A percentile compares a stretch with the other conserved stretches of the same genome.
Conservation (phyloP, 2,797 vertebrate genomes). For the Crenichthys baileyi region DNA sequence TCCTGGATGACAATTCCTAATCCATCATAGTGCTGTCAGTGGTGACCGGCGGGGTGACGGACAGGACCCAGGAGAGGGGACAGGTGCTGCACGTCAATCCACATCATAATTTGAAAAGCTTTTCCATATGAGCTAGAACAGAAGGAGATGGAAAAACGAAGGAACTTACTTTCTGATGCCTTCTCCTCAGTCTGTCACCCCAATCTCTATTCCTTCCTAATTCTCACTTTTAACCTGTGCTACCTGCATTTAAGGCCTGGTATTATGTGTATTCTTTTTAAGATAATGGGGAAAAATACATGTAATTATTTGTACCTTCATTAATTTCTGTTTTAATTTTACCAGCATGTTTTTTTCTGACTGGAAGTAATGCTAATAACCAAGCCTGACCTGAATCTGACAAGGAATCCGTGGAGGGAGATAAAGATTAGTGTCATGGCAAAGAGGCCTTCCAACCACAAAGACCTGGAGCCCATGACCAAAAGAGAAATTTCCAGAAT, state of each 20-base stretch:
- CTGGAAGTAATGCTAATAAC: background rate
- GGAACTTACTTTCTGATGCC: conserved; percentile 34
- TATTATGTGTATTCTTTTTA: conserved; percentile 9
- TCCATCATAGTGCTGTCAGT: conserved; percentile 86
- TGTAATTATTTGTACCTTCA: background rate
- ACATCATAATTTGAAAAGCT: conserved; percentile 83
- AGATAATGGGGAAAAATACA: background rate
- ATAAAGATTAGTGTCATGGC: no score
- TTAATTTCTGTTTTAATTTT: background rate
- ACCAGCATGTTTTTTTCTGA: background rate
- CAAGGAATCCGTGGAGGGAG: no score
- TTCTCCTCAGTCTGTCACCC: conserved; percentile 36
- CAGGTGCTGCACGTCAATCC: conserved; percentile 82
- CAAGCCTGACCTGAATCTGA: no score
- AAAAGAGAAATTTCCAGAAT: no score
- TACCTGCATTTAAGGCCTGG: background rate
- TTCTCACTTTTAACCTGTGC: background rate
- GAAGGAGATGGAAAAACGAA: conserved; percentile 29
- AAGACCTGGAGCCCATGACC: no score
- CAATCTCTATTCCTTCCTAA: conserved; percentile 4
- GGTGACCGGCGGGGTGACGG: conserved; percentile 75
- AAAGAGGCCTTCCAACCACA: no score
- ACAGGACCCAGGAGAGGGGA: conserved; percentile 77
- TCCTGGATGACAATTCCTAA: conserved; percentile 87
- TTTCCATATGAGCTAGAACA: conserved; percentile 60